A percentile compares a stretch with the other conserved stretches of the same genome.
phyloP scores from a whole-genome alignment of 2,797 vertebrate genomes.

The Sebastes diaconus region DNA sequence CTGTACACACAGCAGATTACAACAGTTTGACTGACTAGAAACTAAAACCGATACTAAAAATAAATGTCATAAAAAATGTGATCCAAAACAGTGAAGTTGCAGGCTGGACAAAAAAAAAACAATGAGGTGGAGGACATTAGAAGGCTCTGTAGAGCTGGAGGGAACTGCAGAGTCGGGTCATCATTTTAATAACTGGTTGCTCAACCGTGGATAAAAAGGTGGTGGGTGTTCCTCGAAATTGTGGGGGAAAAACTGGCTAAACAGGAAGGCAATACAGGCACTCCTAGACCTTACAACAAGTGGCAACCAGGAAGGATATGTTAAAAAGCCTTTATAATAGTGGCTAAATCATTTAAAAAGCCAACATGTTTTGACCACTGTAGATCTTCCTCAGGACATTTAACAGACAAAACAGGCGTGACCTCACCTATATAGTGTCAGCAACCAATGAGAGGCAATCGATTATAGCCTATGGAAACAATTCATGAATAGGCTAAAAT shows the following conservation, averaged over 20 bases:
- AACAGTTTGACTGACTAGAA: neutral
- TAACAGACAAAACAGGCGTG: neutral
- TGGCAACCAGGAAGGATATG: neutral
- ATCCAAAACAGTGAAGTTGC: neutral
- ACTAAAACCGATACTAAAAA: too few species aligned
- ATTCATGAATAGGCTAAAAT: too few species aligned
- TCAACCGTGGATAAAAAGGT: neutral
- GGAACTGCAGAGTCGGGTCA: fast-evolving
- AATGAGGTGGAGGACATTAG: neutral
- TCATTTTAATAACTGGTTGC: neutral
- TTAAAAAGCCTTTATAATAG: neutral
- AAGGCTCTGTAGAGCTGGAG: neutral
- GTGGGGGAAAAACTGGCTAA: too few species aligned
- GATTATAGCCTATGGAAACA: too few species aligned
- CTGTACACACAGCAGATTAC: neutral
- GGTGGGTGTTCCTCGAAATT: neutral
- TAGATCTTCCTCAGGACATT: neutral
- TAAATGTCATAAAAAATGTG: too few species aligned
- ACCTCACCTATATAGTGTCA: neutral
- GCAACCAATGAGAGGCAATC: too few species aligned
- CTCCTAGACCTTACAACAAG: neutral
- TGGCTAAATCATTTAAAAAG: neutral
- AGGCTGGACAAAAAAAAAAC: neutral
- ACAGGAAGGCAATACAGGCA: neutral
- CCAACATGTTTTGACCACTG: neutral